These are phyloP conservation scores for Macquaria ambigua DNA, from an alignment of 2,113 vertebrate species.

Conservation along the genomic window DNA sequence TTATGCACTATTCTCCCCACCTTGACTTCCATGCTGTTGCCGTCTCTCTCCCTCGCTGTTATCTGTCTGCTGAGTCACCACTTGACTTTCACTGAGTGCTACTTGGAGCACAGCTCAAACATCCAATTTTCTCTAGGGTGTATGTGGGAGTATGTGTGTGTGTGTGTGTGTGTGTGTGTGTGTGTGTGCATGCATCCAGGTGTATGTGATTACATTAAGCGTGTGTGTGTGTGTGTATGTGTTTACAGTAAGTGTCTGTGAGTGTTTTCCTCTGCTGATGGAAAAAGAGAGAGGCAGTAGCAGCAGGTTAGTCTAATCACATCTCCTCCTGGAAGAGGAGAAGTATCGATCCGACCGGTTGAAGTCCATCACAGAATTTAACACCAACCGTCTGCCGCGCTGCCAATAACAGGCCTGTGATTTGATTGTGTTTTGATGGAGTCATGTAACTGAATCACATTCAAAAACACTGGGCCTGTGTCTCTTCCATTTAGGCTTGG, in stretches of 20 bases:
- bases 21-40: conserved; percentile 12
- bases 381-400: background rate
- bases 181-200: conserved; percentile 11
- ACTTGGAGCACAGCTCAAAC: conserved; percentile 31
- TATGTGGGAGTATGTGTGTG: background rate
- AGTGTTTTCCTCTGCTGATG: conserved; percentile 60
- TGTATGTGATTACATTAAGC: conserved; percentile 41
- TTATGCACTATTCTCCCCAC: background rate
- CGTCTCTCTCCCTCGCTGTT: conserved; percentile 5
- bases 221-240: conserved; percentile 25
- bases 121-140: conserved; percentile 17
- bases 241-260: conserved; percentile 54
- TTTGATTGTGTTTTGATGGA: conserved; percentile 29
- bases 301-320: conserved; percentile 57
- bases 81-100: conserved; percentile 47
- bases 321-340: conserved; percentile 38
- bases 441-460: conserved; percentile 3
- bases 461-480: background rate
- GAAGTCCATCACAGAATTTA: conserved; percentile 37
- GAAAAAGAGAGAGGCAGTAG: conserved; percentile 27
- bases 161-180: background rate
- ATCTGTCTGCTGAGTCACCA: conserved; percentile 63
- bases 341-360: conserved; percentile 54
- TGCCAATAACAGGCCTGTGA: background rate
- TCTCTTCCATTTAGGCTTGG: background rate